Evolutionary conservation across 1,140 invertebrate genomes (phyloP).

Genomic region (Drosophila biarmipes): DNA sequence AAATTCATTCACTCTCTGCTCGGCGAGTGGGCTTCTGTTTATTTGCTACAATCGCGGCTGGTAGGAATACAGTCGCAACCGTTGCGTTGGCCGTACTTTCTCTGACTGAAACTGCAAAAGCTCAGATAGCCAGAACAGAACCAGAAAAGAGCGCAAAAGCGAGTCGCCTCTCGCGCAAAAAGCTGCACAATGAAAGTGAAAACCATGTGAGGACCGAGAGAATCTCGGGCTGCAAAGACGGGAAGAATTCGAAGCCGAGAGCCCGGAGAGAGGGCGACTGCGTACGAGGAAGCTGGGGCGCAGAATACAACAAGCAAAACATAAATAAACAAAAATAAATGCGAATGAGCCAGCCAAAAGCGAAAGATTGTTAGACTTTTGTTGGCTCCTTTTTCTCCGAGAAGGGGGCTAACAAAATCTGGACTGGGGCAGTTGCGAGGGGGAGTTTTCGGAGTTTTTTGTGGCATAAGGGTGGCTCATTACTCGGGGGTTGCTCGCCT

Average conservation of each 20-base stretch:
- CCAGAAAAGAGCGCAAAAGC: constrained; percentile 16
- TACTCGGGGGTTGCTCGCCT: constrained; percentile 24
- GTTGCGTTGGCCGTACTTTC: constrained; percentile 74
- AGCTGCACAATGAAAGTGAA: constrained; percentile 81
- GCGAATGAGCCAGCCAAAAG: constrained; percentile 64
- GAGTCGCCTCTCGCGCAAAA: constrained; percentile 34
- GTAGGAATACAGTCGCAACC: constrained; percentile 52
- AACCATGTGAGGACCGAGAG: constrained; percentile 51
- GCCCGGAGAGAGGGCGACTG: constrained; percentile 15
- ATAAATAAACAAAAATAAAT: constrained; percentile 83
- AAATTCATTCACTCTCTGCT: constrained; percentile 20
- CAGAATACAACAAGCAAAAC: constrained; percentile 79
- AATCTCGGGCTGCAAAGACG: constrained; percentile 1
- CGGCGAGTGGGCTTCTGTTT: constrained; percentile 23
- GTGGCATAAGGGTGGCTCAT: constrained; percentile 24
- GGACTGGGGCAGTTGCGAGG: constrained; percentile 45
- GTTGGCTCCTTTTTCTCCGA: neutral
- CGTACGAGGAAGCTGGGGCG: constrained; percentile 55
- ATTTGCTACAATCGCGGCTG: constrained; percentile 41
- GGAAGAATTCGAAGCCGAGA: neutral
- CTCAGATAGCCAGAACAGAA: constrained; percentile 48
- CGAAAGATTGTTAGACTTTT: constrained; percentile 32
- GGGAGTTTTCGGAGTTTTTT: constrained; percentile 25
- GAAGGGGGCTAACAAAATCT: constrained; percentile 56
- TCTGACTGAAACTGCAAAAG: constrained; percentile 74